phyloP scores from a whole-genome alignment of 2,888 invertebrate genomes.

The Hedychridium roseum region DNA sequence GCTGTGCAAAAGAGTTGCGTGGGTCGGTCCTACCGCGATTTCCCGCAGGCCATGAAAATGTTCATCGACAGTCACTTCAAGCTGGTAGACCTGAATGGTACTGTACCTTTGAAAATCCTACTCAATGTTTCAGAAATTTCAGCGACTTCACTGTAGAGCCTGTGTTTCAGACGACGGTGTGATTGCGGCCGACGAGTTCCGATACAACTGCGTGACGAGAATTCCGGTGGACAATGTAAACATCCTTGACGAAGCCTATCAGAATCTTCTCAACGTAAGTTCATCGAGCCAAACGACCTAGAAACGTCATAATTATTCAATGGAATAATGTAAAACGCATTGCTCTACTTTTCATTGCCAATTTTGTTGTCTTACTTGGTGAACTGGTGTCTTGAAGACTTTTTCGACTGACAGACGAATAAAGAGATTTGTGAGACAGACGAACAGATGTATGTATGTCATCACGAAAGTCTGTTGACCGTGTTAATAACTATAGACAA shows the following conservation, averaged over 20 bases:
- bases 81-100: conserved; percentile 79
- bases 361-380: too few species aligned
- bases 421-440: too few species aligned
- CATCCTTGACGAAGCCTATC: conserved; percentile 79
- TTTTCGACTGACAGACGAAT: too few species aligned
- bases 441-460: too few species aligned
- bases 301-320: neutral
- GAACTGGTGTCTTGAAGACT: too few species aligned
- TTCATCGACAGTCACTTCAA: conserved; percentile 87
- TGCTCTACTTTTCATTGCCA: too few species aligned
- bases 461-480: too few species aligned
- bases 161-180: conserved; percentile 72
- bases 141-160: neutral
- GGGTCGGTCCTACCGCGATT: conserved; percentile 78
- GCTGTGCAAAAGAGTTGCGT: conserved; percentile 84
- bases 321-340: too few species aligned
- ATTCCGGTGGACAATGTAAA: conserved; percentile 81
- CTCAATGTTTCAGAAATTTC: neutral
- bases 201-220: conserved; percentile 83
- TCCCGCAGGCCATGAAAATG: conserved; percentile 86
- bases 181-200: conserved; percentile 80
- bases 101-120: neutral
- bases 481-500: too few species aligned
- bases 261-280: conserved; percentile 79
- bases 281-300: neutral